Conservation (phyloP, 2,888 invertebrate genomes). For the Brachynemurus nebulosus region DNA sequence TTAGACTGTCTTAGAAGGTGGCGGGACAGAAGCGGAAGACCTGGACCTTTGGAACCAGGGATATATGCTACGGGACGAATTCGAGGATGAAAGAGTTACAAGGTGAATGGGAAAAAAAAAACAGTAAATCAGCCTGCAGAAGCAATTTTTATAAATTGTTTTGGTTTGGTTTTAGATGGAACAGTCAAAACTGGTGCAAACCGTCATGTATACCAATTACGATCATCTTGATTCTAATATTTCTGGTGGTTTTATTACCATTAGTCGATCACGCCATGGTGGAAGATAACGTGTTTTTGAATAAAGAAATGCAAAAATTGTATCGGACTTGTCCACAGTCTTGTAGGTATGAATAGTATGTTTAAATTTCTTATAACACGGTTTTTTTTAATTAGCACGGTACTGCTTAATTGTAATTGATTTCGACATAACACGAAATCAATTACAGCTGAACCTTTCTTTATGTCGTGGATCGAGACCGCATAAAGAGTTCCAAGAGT, state of each 20-base stretch:
- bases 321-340: conserved; percentile 41
- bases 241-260: conserved; percentile 63
- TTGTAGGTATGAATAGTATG: conserved; percentile 40
- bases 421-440: no score
- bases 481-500: no score
- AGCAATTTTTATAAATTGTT: not conserved
- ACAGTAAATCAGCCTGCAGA: conserved; percentile 9
- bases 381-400: no score
- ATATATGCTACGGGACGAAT: conserved; percentile 56
- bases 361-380: no score
- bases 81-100: conserved; percentile 45
- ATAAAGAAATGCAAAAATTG: conserved; percentile 26
- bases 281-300: conserved; percentile 26
- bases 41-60: conserved; percentile 58
- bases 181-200: conserved; percentile 53
- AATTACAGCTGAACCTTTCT: no score
- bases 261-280: conserved; percentile 55
- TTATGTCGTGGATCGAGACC: no score
- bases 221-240: conserved; percentile 62
- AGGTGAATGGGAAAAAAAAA: conserved; percentile 33
- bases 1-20: conserved; percentile 56
- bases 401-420: no score
- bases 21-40: conserved; percentile 53
- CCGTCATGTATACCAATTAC: conserved; percentile 77
- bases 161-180: conserved; percentile 31